phyloP scores from a whole-genome alignment of 2,888 invertebrate genomes.

The Molorchus minor region DNA sequence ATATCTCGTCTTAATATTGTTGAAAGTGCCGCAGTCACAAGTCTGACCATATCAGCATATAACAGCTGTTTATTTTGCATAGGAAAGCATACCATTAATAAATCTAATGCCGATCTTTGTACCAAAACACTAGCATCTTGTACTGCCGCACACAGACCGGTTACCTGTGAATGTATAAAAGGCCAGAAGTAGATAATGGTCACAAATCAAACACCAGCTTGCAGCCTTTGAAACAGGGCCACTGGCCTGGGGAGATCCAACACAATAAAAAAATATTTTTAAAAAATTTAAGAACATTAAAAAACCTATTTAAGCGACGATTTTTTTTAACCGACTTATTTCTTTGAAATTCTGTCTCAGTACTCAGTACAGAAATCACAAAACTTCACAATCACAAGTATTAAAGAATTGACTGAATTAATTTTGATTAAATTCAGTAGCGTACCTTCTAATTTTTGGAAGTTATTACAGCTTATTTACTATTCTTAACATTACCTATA shows the following conservation, averaged over 20 bases:
- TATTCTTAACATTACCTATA: no score
- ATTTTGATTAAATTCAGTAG: no score
- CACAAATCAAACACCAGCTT: no score
- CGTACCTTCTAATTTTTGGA: no score
- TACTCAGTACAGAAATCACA: no score
- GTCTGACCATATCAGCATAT: slow-evolving; percentile 73
- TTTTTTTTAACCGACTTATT: no score
- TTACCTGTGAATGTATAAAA: slow-evolving; percentile 67
- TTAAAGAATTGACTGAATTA: no score
- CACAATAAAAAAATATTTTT: background rate
- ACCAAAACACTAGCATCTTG: slow-evolving; percentile 84
- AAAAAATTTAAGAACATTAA: background rate
- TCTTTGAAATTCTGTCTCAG: no score
- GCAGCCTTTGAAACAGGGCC: no score
- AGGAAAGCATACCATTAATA: slow-evolving; percentile 83
- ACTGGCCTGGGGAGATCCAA: no score
- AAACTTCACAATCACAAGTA: no score
- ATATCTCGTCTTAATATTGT: slow-evolving; percentile 86
- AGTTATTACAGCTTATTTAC: no score
- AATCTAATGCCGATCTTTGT: slow-evolving; percentile 85
- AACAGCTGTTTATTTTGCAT: slow-evolving; percentile 80
- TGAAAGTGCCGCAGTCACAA: slow-evolving; percentile 77
- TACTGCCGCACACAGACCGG: slow-evolving; percentile 80
- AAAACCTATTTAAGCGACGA: background rate
- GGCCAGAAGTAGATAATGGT: background rate